These are phyloP conservation scores for Rattus norvegicus DNA, from an alignment of 2,113 vertebrate genomes.

Conservation along the genomic window GRCr8 NC_086028.1:49495501-49496000, in stretches of 20 bases:
- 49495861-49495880: background rate
- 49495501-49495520: conserved; percentile 59
- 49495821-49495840: background rate
- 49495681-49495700: conserved; percentile 41
- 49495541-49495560: conserved; percentile 48
- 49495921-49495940: background rate
- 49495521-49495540: conserved; percentile 68
- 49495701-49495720: conserved; percentile 14
- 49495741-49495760: background rate
- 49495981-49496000: background rate
- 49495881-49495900: background rate
- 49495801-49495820: background rate
- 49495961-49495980: conserved; percentile 45
- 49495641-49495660: conserved; percentile 36
- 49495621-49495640: conserved; percentile 36
- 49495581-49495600: conserved; percentile 35
- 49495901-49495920: background rate
- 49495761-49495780: background rate
- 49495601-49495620: conserved; percentile 69
- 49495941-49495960: conserved; percentile 46
- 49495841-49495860: background rate
- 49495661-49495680: conserved; percentile 57
- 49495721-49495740: background rate
- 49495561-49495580: conserved; percentile 65
- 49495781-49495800: background rate